Conservation (phyloP, 1,140 invertebrate species). For the Tachypleus tridentatus region DNA sequence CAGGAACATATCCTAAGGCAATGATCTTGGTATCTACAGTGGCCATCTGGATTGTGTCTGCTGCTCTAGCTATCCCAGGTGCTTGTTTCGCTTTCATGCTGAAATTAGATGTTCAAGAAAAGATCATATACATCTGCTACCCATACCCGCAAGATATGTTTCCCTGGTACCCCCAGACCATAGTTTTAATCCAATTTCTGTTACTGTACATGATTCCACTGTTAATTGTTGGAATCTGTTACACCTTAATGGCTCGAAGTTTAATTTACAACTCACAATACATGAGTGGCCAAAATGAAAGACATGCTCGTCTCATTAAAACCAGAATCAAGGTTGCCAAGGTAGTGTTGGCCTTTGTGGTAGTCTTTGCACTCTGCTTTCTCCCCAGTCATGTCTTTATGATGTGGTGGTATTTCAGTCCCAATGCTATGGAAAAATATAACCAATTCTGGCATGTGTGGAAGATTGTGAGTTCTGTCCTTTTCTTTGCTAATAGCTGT, state of each 20-base stretch:
- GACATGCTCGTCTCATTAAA: constrained; percentile 31
- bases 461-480: constrained; percentile 66
- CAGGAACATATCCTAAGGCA: constrained; percentile 46
- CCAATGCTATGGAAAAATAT: constrained; percentile 54
- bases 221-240: constrained; percentile 68
- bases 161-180: constrained; percentile 49
- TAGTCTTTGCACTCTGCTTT: constrained; percentile 83
- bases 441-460: constrained; percentile 76
- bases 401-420: constrained; percentile 75
- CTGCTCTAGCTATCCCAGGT: constrained; percentile 61
- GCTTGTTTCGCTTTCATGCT: constrained; percentile 57
- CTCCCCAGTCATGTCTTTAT: constrained; percentile 72
- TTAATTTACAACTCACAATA: constrained; percentile 64
- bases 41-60: constrained; percentile 65
- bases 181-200: constrained; percentile 60
- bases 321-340: constrained; percentile 51
- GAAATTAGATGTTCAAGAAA: constrained; percentile 34
- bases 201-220: constrained; percentile 74
- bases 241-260: constrained; percentile 73
- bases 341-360: constrained; percentile 75
- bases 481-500: constrained; percentile 79
- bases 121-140: constrained; percentile 55
- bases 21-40: constrained; percentile 10
- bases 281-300: constrained; percentile 32
- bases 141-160: constrained; percentile 63